A percentile compares a stretch with the other conserved stretches of the same genome.
Evolutionary conservation across 2,888 invertebrate species (phyloP).

Genomic region (Siphonodentalium dalli): DNA sequence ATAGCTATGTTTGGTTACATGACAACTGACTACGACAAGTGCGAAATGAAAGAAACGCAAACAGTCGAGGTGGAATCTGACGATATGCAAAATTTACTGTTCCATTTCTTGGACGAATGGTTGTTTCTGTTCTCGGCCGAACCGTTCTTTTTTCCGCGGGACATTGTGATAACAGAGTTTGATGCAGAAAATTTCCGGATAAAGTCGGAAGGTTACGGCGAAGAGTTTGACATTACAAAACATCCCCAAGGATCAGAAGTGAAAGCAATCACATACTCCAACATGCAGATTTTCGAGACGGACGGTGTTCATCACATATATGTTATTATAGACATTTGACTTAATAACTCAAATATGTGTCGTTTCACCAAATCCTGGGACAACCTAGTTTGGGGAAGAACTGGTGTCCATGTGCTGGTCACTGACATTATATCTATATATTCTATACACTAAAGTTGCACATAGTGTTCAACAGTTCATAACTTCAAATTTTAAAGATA

Average conservation of each 20-base stretch:
- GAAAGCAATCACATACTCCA: slow-evolving; percentile 98
- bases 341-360: too few species aligned
- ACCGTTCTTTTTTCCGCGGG: slow-evolving; percentile 77
- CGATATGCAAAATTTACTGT: slow-evolving; percentile 87
- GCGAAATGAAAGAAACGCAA: slow-evolving; percentile 77
- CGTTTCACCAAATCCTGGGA: too few species aligned
- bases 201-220: slow-evolving; percentile 80
- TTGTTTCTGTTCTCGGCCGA: slow-evolving; percentile 92
- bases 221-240: slow-evolving; percentile 88
- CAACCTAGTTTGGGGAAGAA: too few species aligned
- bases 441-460: too few species aligned
- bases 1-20: slow-evolving; percentile 98
- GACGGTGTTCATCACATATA: slow-evolving; percentile 78
- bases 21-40: slow-evolving; percentile 76
- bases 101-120: slow-evolving; percentile 92
- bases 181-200: slow-evolving; percentile 83
- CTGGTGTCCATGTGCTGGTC: too few species aligned
- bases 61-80: slow-evolving; percentile 87
- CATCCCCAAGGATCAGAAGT: slow-evolving; percentile 97
- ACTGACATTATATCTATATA: too few species aligned
- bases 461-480: too few species aligned
- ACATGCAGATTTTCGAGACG: slow-evolving; percentile 86
- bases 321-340: slow-evolving; percentile 97
- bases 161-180: slow-evolving; percentile 86
- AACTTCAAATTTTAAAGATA: too few species aligned